These are phyloP conservation scores for Rhyacophila evoluta DNA, from an alignment of 2,888 invertebrate genomes.

Conservation along the genomic window DNA sequence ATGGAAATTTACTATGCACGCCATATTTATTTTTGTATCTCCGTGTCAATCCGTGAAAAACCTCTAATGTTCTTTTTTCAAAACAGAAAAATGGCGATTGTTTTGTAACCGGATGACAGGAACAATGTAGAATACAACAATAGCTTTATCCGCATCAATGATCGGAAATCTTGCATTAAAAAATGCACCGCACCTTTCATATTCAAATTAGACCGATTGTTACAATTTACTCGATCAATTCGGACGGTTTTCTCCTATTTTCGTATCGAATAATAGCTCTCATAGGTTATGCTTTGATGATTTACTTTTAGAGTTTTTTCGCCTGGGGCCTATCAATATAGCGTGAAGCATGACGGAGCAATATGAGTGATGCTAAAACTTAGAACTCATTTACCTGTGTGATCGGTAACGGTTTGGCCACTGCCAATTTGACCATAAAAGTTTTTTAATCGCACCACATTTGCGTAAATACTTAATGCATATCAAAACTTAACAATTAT, in stretches of 20 bases:
- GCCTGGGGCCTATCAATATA: conserved; percentile 20
- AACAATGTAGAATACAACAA: conserved; percentile 44
- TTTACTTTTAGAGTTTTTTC: conserved; percentile 15
- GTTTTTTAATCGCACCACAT: background rate
- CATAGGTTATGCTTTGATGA: conserved; percentile 25
- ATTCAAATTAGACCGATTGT: conserved; percentile 42
- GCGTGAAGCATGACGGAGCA: conserved; percentile 6
- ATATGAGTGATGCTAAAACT: background rate
- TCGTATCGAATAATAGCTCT: conserved; percentile 16
- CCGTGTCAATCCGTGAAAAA: conserved; percentile 27
- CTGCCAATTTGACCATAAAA: conserved; percentile 22
- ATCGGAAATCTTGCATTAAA: conserved; percentile 25
- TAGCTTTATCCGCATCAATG: conserved; percentile 28
- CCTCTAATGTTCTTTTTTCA: conserved; percentile 19
- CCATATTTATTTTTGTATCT: background rate
- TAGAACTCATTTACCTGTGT: no score
- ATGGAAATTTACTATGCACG: no score
- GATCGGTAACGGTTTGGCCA: background rate
- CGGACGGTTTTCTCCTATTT: conserved; percentile 30
- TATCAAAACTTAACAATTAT: background rate
- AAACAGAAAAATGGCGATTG: conserved; percentile 5
- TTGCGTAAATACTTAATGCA: background rate
- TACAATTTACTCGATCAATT: conserved; percentile 33
- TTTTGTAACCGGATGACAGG: conserved; percentile 40
- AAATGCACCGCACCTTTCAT: conserved; percentile 41